Evolutionary conservation across 2,113 vertebrate genomes (phyloP), one percentile per base, ranked within the genome.

Genomic region (Pseudorectes ferrugineus): DNA sequence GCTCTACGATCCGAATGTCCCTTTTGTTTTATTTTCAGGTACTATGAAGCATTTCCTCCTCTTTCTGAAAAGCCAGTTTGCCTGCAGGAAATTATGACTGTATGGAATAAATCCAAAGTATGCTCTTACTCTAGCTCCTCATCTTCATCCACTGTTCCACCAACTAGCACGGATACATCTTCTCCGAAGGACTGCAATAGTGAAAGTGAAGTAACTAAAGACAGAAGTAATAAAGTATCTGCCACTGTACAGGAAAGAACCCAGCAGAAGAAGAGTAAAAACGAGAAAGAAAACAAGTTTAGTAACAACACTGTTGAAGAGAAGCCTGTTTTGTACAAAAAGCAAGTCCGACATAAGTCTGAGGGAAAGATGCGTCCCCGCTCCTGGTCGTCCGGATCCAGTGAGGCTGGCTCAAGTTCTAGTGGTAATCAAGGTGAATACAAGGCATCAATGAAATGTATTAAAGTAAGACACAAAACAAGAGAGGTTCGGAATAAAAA

Each of bases 1-100:
- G 58, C 61, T 88, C 58, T 72, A 0, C 0, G 0, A 55, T 68
- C 46, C 10, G 7, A 66, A 62, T 51, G n/a, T 57, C 49, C 35
- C 28, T 46, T 76, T 59, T 85, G 24, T 85, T 81, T 89, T 92
- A 7, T 28, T 76, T 96, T 54, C 95, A 99, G 99, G 99, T 99
- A 99, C 97, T 99, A 99, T 92, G 99, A 99, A 98, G 99, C 99
- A 36, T 99, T 99, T 97, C 99, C 99, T 96, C 99, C 99, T 91
- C 98, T 99, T 93, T 99, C 99, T 70, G 99, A 99, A 96, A 99
- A 99, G 95, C 98, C 99, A 67, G 99, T 99, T 97, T 99, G 99
- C 99, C 99, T 99, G 97, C 99, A 99, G 97, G 99, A 99, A 98
- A 99, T 99, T 89, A 99, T 99, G 99, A 99, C 99, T 6, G 99